Evolutionary conservation across 2,113 vertebrate genomes (phyloP), one percentile per base, ranked within the genome.

Genomic region (Chauna torquata): DNA sequence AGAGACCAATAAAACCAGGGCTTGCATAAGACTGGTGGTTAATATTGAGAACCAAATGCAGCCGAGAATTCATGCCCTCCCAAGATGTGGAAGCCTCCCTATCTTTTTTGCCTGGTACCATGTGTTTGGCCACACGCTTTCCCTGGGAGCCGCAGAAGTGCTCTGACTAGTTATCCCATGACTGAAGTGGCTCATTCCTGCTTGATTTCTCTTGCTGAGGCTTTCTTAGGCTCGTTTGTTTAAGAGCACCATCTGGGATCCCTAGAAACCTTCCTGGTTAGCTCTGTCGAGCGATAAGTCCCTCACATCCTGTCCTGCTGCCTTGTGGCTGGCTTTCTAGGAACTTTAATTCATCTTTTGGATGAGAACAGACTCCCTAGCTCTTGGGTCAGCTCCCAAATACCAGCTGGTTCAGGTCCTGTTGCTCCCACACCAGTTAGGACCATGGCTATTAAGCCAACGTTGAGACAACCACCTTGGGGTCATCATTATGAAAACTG

Each of bases 211-310:
- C 89, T 71, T 79, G 44, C 38, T 3, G 68, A 86, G 49, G 62
- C 36, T 95, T 92, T 81, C 70, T 61, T 42, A 77, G 49, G 30
- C 70, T 90, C 4, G 0, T 66, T 62, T 71, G 49, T 52, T 86
- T 44, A 90, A 86, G 82, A 64, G 44, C 82, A 92, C 82, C 92
- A 90, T 94, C 93, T 96, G 94, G 75, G 55, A 81, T 93, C 59
- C 94, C 88, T 86, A 88, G 68, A 94, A 93, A 47, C 82, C 76
- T 92, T 94, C 76, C 88, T 79, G 54, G 55, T 94, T 86, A 52
- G 42, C 28, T 83, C 76, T 81, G 20, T 34, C 4, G 17, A 86
- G 69, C 5, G 5, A 38, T 86, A 92, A 96, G 55, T 36, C 64
- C 42, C 55, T 93, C 34, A 6, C 50, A 86, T 90, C 82, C 82